A percentile compares a stretch with the other conserved stretches of the same genome.
Conservation (phyloP, 2,113 vertebrate species). For the Amazona guildingii region DNA sequence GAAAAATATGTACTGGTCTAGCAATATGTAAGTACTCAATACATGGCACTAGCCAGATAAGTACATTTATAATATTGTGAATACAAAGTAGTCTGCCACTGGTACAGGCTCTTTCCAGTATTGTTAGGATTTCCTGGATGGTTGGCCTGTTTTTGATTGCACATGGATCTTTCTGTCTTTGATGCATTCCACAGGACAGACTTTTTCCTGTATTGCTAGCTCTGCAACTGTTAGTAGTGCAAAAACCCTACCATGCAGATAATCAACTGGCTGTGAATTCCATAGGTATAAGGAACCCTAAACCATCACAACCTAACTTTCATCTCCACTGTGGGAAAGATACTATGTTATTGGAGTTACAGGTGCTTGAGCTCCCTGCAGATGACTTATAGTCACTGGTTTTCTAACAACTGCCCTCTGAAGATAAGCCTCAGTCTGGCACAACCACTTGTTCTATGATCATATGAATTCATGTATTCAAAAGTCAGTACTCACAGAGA, state of each 20-base stretch:
- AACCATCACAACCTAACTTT: neutral
- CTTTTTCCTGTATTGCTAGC: neutral
- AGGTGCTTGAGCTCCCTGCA: neutral
- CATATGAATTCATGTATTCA: neutral
- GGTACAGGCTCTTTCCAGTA: neutral
- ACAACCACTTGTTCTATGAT: neutral
- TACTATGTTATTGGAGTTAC: neutral
- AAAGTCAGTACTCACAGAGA: neutral
- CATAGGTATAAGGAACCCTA: neutral
- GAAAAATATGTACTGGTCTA: neutral
- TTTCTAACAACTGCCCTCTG: neutral
- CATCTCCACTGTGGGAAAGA: neutral
- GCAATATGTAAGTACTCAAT: neutral
- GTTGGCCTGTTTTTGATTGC: rapidly evolving
- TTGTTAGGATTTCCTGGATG: neutral
- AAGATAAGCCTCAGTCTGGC: neutral
- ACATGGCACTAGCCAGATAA: neutral
- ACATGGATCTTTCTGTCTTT: neutral
- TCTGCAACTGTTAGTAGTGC: rapidly evolving
- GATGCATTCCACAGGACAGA: neutral
- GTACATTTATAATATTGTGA: neutral
- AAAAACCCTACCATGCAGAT: neutral
- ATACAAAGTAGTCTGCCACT: neutral
- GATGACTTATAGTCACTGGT: neutral
- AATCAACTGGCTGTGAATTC: neutral